A percentile compares a stretch with the other conserved stretches of the same genome.
These are phyloP conservation scores for Danio choprae DNA, from an alignment of 2,797 vertebrate species.

Conservation along the genomic window DNA sequence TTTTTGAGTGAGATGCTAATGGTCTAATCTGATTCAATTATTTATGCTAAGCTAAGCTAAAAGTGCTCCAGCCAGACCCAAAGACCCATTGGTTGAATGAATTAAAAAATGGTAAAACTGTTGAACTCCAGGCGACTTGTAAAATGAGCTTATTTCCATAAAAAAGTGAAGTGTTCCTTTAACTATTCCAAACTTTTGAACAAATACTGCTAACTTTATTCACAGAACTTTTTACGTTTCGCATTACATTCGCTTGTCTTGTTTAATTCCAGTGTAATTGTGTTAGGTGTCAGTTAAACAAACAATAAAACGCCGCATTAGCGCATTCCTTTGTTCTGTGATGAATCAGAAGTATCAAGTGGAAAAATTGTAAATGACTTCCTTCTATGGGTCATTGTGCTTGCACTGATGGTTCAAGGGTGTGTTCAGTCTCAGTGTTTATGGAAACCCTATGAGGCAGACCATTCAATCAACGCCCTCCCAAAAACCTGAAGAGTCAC, in stretches of 20 bases:
- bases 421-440: slow-evolving; percentile 4
- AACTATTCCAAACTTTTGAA: background rate
- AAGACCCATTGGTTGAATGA: no score
- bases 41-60: no score
- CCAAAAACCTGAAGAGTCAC: slow-evolving; percentile 11
- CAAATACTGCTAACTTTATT: background rate
- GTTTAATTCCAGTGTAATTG: background rate
- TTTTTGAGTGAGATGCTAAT: no score
- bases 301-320: background rate
- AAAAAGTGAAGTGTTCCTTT: background rate
- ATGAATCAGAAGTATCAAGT: background rate
- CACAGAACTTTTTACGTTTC: background rate
- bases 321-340: background rate
- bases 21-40: no score
- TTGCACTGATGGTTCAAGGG: background rate
- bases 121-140: no score
- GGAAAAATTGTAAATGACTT: background rate
- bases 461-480: background rate
- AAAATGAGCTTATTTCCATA: no score
- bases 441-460: background rate
- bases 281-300: background rate
- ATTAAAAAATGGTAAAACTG: no score
- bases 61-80: no score
- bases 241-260: background rate
- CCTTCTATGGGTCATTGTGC: background rate